Evolutionary conservation across 2,797 vertebrate species (phyloP).

Genomic region (Hyperoplus lanceolatus): DNA sequence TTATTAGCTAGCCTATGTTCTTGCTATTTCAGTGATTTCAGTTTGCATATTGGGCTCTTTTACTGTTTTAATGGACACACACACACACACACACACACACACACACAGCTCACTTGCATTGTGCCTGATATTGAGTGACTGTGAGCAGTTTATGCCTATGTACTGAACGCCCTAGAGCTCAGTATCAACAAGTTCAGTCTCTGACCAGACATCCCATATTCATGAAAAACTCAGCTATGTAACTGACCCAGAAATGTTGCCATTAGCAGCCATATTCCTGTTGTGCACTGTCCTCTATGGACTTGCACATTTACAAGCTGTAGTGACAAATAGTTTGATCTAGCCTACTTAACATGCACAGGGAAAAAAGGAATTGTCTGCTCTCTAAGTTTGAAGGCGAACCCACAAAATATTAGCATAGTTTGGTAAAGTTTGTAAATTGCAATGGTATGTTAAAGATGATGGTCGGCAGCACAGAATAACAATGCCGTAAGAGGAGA

Average conservation of each 20-base stretch:
- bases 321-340: neutral
- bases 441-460: conserved; percentile 15
- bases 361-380: neutral
- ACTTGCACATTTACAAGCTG: conserved; percentile 13
- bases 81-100: too few species aligned
- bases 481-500: conserved; percentile 65
- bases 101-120: neutral
- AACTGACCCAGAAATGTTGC: too few species aligned
- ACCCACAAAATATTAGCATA: neutral
- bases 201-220: neutral
- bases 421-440: conserved; percentile 12
- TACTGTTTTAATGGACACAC: neutral
- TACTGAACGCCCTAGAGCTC: neutral
- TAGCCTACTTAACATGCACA: too few species aligned
- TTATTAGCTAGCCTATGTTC: neutral
- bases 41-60: neutral
- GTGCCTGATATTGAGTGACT: neutral
- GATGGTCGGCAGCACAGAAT: conserved; percentile 17
- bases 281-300: conserved; percentile 56
- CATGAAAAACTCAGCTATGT: neutral
- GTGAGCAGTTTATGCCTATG: neutral
- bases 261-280: neutral
- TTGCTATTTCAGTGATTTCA: neutral
- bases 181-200: neutral
- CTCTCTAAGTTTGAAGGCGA: neutral